Evolutionary conservation across 2,888 invertebrate genomes (phyloP).

Genomic region (Anarsia innoxiella): DNA sequence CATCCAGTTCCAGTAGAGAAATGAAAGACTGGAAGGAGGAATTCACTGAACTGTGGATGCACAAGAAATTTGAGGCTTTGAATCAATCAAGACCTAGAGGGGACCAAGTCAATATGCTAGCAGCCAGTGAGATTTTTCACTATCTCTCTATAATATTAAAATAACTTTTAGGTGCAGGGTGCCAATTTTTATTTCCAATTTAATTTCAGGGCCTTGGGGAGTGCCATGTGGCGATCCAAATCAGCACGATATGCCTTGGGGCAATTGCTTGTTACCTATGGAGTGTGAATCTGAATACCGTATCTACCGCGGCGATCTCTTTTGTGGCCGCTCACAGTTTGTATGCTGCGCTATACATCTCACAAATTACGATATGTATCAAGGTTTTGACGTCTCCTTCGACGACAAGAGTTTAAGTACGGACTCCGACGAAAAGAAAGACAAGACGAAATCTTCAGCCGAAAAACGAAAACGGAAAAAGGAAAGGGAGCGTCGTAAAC

Average conservation of each 20-base stretch:
- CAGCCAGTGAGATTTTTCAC: conserved; percentile 39
- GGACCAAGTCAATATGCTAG: conserved; percentile 54
- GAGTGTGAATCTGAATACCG: conserved; percentile 57
- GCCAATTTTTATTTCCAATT: neutral
- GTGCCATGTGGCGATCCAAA: conserved; percentile 59
- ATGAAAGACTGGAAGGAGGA: conserved; percentile 29
- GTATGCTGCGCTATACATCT: conserved; percentile 50
- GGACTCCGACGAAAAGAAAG: conserved; percentile 37
- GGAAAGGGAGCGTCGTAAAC: conserved; percentile 28
- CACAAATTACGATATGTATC: conserved; percentile 54
- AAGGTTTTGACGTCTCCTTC: conserved; percentile 54
- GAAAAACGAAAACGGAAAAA: conserved; percentile 24
- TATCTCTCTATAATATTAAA: no score
- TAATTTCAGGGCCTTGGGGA: conserved; percentile 55
- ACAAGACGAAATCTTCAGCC: conserved; percentile 20
- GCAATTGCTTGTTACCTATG: conserved; percentile 45
- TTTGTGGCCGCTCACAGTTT: conserved; percentile 50
- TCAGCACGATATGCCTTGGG: conserved; percentile 63
- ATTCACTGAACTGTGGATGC: conserved; percentile 29
- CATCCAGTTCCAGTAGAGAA: conserved; percentile 21
- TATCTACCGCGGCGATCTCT: conserved; percentile 53
- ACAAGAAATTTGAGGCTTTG: conserved; percentile 29
- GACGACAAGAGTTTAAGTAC: conserved; percentile 38
- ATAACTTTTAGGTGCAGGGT: no score
- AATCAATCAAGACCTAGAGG: conserved; percentile 24